These are phyloP conservation scores for Sesamia inferens DNA, from an alignment of 2,888 invertebrate species.

Conservation along the genomic window DNA sequence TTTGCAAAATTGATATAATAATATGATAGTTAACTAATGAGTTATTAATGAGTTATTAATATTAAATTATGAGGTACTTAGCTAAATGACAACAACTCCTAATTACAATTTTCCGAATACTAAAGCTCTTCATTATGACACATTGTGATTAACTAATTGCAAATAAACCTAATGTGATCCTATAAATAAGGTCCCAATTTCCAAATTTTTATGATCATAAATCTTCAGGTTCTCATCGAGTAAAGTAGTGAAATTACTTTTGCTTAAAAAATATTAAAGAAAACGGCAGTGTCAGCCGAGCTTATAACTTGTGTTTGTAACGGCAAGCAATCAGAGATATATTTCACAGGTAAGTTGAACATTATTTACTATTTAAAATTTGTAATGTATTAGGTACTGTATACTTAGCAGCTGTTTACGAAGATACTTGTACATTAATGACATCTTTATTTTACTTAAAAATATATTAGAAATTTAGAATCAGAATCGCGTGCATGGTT, in stretches of 20 bases:
- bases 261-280: background rate
- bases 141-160: background rate
- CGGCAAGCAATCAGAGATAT: no score
- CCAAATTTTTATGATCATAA: slow-evolving; percentile 3
- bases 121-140: background rate
- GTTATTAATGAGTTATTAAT: no score
- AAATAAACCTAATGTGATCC: background rate
- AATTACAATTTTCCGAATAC: slow-evolving; percentile 1
- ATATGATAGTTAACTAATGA: no score
- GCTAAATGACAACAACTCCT: background rate
- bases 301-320: no score
- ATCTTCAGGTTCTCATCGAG: slow-evolving; percentile 5
- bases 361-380: background rate
- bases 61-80: no score
- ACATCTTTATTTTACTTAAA: no score
- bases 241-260: background rate
- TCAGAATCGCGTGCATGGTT: no score
- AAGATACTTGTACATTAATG: no score
- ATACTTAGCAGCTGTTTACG: no score
- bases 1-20: no score
- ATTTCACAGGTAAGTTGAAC: slow-evolving; percentile 22
- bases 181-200: slow-evolving; percentile 6
- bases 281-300: background rate
- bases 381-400: background rate
- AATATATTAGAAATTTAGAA: no score